A percentile compares a stretch with the other conserved stretches of the same genome.
phyloP scores from a whole-genome alignment of 1,140 invertebrate genomes.

The Trichonephila clavipes region DNA sequence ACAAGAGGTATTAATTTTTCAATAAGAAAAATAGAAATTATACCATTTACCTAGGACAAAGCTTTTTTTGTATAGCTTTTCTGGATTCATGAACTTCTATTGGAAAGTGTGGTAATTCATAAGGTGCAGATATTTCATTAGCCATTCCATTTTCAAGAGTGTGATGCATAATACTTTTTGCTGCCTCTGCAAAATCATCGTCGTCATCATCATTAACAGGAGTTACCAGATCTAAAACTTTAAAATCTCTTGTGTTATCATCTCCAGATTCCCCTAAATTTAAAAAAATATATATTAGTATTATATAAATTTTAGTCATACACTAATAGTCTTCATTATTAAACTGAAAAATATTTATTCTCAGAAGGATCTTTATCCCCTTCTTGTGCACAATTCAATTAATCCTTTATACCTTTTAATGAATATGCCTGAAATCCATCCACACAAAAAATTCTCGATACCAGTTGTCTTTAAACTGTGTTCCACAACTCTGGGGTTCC shows the following conservation, averaged over 20 bases:
- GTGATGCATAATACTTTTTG: slow-evolving; percentile 66
- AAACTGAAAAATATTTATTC: too few species aligned
- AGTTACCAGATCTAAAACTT: slow-evolving; percentile 33
- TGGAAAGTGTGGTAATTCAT: slow-evolving; percentile 97
- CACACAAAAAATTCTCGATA: too few species aligned
- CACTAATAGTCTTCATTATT: too few species aligned
- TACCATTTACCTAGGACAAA: slow-evolving; percentile 88
- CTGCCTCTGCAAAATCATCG: slow-evolving; percentile 39
- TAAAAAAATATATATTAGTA: not conserved
- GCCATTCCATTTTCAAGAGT: slow-evolving; percentile 66
- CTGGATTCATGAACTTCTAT: slow-evolving; percentile 96
- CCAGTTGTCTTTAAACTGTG: too few species aligned
- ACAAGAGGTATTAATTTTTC: not conserved
- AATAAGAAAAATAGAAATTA: not conserved
- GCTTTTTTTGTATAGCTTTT: slow-evolving; percentile 95
- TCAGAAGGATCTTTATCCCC: too few species aligned
- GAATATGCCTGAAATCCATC: too few species aligned
- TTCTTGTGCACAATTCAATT: too few species aligned
- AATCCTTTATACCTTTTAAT: too few species aligned
- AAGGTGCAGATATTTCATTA: slow-evolving; percentile 95
- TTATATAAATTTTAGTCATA: not conserved
- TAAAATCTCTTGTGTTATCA: slow-evolving; percentile 23
- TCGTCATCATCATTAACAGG: slow-evolving; percentile 53
- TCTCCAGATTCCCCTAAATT: slow-evolving; percentile 71
- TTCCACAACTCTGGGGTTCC: too few species aligned